Conservation (phyloP, 2,888 invertebrate genomes). For the Aphidius colemani region DNA sequence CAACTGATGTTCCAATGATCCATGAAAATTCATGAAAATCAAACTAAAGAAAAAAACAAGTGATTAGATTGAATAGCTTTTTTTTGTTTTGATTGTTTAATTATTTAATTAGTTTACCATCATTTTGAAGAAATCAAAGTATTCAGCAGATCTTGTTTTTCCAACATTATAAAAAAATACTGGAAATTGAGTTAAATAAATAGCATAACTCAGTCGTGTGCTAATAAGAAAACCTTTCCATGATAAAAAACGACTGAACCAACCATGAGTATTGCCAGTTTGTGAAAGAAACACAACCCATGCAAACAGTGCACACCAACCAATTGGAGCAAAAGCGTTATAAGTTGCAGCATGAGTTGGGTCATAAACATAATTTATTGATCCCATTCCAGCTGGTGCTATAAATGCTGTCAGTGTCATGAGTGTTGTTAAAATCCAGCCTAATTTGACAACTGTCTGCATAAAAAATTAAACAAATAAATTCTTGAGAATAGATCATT, state of each 20-base stretch:
- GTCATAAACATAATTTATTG: constrained; percentile 67
- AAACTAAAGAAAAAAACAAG: constrained; percentile 60
- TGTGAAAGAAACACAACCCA: constrained; percentile 72
- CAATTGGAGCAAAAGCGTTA: constrained; percentile 72
- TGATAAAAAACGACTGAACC: constrained; percentile 63
- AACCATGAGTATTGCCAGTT: constrained; percentile 63
- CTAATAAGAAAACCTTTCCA: constrained; percentile 69
- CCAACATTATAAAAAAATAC: constrained; percentile 75
- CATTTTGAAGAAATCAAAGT: constrained; percentile 65
- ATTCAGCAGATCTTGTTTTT: constrained; percentile 64
- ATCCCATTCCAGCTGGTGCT: constrained; percentile 70
- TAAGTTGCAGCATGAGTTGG: constrained; percentile 70
- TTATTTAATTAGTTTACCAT: constrained; percentile 60
- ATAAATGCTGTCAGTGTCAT: constrained; percentile 65
- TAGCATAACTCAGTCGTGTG: constrained; percentile 72
- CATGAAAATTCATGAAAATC: constrained; percentile 67
- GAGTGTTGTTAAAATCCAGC: constrained; percentile 64
- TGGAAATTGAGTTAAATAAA: constrained; percentile 74
- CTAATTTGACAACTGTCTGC: constrained; percentile 62
- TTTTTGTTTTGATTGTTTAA: constrained; percentile 1
- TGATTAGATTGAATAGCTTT: constrained; percentile 1
- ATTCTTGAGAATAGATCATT: no score
- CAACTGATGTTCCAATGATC: constrained; percentile 64
- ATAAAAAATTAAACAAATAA: constrained; percentile 17
- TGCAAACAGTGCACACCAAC: constrained; percentile 71